Percentiles rank a stretch among this genome's conserved stretches.
These are phyloP conservation scores for Acrocephalus arundinaceus DNA, from an alignment of 2,113 vertebrate genomes.

Conservation along the genomic window DNA sequence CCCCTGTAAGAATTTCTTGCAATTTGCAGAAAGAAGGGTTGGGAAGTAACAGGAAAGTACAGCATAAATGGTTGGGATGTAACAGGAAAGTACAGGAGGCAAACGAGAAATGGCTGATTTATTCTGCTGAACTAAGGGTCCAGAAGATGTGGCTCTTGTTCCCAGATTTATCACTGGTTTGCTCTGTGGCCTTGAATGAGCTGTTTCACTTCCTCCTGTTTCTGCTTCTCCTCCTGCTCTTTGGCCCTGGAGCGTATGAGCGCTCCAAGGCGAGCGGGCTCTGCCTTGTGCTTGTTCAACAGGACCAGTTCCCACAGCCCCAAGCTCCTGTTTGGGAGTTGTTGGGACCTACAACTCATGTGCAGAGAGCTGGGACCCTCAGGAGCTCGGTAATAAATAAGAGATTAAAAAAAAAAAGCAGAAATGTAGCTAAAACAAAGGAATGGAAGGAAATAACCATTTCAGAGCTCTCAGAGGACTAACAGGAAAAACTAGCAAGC, in stretches of 20 bases:
- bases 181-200: not conserved
- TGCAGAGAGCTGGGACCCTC: not conserved
- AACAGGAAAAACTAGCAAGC: not conserved
- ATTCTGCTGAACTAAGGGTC: not conserved
- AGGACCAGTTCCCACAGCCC: not conserved
- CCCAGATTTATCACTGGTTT: not conserved
- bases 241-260: not conserved
- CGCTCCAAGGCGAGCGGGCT: accelerated
- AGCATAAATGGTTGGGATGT: not conserved
- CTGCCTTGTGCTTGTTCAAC: not conserved
- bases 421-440: not conserved
- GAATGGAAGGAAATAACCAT: not conserved
- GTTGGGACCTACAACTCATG: accelerated
- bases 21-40: not conserved
- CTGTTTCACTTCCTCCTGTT: not conserved
- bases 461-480: not conserved
- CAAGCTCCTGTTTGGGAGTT: accelerated
- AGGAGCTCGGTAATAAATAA: not conserved
- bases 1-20: not conserved
- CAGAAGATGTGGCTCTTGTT: not conserved
- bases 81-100: not conserved
- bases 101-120: not conserved
- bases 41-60: not conserved
- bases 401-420: accelerated
- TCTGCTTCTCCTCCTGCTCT: not conserved